Percentiles rank a stretch among this genome's conserved stretches.
Conservation (phyloP, 2,113 vertebrate genomes). For the Sigmodon hispidus region DNA sequence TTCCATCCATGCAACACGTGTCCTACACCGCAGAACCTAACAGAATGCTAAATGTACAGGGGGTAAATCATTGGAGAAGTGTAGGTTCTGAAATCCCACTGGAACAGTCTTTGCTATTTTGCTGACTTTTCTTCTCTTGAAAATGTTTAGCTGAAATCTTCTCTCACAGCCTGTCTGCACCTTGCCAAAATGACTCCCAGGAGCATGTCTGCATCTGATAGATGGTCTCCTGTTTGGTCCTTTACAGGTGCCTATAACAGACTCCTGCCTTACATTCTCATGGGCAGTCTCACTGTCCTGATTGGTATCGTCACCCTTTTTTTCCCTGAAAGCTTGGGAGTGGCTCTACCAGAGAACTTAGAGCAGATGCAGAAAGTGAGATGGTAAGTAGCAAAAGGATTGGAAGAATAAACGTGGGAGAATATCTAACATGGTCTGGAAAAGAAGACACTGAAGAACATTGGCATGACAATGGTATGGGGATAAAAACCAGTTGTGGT, state of each 20-base stretch:
- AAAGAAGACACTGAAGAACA: neutral
- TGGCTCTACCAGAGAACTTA: conserved; percentile 89
- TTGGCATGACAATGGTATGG: neutral
- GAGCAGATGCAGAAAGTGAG: conserved; percentile 90
- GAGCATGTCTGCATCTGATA: neutral
- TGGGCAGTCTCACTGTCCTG: conserved; percentile 90
- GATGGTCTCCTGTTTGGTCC: neutral
- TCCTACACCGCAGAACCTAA: conserved; percentile 76
- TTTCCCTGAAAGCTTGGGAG: conserved; percentile 89
- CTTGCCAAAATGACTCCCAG: neutral
- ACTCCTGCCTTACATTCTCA: conserved; percentile 88
- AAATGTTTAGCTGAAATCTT: neutral
- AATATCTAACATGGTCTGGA: neutral
- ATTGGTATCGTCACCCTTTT: conserved; percentile 88
- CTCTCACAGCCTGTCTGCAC: neutral
- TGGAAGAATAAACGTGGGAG: neutral
- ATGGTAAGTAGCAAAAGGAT: conserved; percentile 84
- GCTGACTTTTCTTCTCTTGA: neutral
- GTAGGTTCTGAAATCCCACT: neutral
- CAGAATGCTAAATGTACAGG: neutral
- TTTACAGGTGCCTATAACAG: neutral
- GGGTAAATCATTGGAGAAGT: neutral
- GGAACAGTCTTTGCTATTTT: neutral
- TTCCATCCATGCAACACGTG: neutral
- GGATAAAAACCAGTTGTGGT: neutral